A percentile compares a stretch with the other conserved stretches of the same genome.
Conservation (phyloP, 2,797 vertebrate genomes). For the Myotis myotis region DNA sequence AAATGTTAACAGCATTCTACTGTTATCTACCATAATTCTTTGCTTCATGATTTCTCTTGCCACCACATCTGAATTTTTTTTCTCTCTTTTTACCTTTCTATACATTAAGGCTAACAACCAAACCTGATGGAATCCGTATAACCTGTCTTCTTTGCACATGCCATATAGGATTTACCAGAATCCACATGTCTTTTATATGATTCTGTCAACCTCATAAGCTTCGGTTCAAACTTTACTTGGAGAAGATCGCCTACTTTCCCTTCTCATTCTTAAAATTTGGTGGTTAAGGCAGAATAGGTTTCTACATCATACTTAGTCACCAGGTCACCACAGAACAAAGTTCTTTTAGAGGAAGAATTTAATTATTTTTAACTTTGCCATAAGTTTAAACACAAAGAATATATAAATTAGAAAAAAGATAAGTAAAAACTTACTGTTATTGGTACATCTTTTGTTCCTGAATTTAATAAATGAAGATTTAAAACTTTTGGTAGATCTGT, state of each 20-base stretch:
- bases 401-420: slow-evolving; percentile 54
- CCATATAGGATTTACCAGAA: not conserved
- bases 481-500: slow-evolving; percentile 97
- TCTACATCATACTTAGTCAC: not conserved
- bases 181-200: not conserved
- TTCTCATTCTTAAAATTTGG: not conserved
- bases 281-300: not conserved
- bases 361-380: not conserved
- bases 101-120: not conserved
- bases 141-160: not conserved
- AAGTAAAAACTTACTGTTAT: slow-evolving; percentile 92
- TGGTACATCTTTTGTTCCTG: slow-evolving; percentile 97
- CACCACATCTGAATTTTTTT: not conserved
- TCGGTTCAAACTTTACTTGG: not conserved
- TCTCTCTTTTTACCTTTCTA: not conserved
- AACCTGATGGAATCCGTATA: not conserved
- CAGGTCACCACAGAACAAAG: not conserved
- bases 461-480: slow-evolving; percentile 99
- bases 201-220: not conserved
- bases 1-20: not conserved
- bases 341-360: slow-evolving; percentile 14
- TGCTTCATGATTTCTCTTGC: not conserved
- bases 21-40: not conserved
- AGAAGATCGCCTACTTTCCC: not conserved
- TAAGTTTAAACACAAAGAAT: slow-evolving; percentile 23